Conservation (phyloP, 2,113 vertebrate species). For the Romanogobio albipinnatus region DNA sequence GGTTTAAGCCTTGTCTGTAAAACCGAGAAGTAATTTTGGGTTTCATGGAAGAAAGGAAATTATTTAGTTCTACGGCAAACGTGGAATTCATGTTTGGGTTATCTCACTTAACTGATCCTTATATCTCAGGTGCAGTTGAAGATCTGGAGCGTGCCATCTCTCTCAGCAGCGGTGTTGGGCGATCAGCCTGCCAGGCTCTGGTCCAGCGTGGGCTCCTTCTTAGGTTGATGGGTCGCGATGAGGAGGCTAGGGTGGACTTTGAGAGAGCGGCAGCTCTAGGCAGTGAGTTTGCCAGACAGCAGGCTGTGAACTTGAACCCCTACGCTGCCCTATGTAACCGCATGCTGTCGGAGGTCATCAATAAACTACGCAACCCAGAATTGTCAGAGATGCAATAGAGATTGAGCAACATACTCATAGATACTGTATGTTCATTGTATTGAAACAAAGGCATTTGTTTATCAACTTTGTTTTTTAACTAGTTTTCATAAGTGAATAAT, state of each 20-base stretch:
- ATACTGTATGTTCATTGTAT: background rate
- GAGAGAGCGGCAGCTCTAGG: conserved; percentile 83
- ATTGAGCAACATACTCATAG: background rate
- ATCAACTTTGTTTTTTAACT: background rate
- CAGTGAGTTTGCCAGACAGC: conserved; percentile 86
- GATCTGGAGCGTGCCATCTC: conserved; percentile 83
- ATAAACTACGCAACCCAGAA: conserved; percentile 76
- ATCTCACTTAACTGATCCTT: background rate
- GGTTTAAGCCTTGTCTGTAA: no score
- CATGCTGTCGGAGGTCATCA: conserved; percentile 87
- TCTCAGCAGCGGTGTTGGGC: conserved; percentile 79
- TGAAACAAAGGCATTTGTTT: background rate
- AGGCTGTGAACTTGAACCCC: conserved; percentile 87
- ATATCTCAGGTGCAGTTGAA: conserved; percentile 80
- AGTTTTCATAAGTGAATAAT: conserved; percentile 2
- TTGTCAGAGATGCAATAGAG: conserved; percentile 47
- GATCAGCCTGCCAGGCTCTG: conserved; percentile 82
- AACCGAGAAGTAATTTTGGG: no score
- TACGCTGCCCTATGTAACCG: conserved; percentile 95
- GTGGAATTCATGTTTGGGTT: background rate
- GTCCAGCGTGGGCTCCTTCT: conserved; percentile 89
- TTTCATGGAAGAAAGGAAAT: no score
- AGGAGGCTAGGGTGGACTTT: conserved; percentile 81
- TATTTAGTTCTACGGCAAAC: background rate
- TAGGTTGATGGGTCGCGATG: conserved; percentile 74